These are phyloP conservation scores for Leptodirus hochenwartii DNA, from an alignment of 2,888 invertebrate genomes.

Conservation along the genomic window DNA sequence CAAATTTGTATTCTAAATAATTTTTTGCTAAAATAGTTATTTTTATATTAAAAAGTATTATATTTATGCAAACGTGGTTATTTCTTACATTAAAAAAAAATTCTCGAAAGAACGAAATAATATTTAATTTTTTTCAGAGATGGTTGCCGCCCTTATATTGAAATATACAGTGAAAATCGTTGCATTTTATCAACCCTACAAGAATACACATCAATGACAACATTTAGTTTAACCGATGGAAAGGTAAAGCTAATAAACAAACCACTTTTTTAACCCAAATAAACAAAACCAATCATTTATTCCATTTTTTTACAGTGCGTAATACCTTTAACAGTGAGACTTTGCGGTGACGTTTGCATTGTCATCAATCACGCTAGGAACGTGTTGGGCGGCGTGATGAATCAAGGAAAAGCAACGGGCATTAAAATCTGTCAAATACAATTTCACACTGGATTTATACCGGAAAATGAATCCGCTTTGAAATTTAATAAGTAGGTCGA, in stretches of 20 bases:
- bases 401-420: conserved; percentile 51
- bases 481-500: conserved; percentile 52
- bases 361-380: conserved; percentile 73
- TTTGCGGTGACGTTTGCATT: conserved; percentile 72
- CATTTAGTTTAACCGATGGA: conserved; percentile 50
- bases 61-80: too few species aligned
- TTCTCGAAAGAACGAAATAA: too few species aligned
- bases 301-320: conserved; percentile 19
- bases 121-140: conserved; percentile 45
- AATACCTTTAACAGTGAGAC: conserved; percentile 57
- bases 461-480: conserved; percentile 53
- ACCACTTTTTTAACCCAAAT: background rate
- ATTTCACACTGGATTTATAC: conserved; percentile 77
- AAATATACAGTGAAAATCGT: conserved; percentile 78
- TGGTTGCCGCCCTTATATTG: conserved; percentile 85
- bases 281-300: background rate
- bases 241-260: conserved; percentile 31
- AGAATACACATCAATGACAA: conserved; percentile 78
- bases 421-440: conserved; percentile 77
- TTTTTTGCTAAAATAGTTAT: background rate
- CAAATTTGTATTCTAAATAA: conserved; percentile 1
- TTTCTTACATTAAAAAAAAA: too few species aligned
- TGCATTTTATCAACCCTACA: conserved; percentile 64
- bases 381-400: conserved; percentile 52
- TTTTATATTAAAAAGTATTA: background rate